Base-by-base conservation (phyloP, 2,113 vertebrate species). In the Triplophysa rosa region DNA sequence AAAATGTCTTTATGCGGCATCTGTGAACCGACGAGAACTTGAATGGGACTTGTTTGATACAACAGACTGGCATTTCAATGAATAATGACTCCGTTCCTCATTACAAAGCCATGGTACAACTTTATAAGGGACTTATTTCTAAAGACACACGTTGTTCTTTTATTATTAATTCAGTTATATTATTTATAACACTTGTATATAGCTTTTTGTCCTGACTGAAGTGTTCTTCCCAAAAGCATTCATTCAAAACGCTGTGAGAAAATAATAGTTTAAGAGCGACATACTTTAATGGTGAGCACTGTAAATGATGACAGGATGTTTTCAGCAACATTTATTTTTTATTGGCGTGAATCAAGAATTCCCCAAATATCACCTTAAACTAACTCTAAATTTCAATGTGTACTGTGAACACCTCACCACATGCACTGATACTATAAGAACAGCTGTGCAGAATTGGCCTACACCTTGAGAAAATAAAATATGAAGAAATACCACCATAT, bases 401-500 rank as follows among this genome's bases (percentile, higher is more conserved):
- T 74, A 62, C 21, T 29, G 40, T 63, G 40, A 62, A 47, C 23
- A 47, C 58, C 37, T 74, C 1, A 6, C 58, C 71, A 54, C 42
- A 14, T 47, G 23, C 78, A 58, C 45, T 24, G 52, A 40, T 45
- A 80, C 67, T 29, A 24, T 23, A 59, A 56, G 69, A 17, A 74
- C 23, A 29, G 42, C 64, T 29, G 45, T 2, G 23, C 70, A 45
- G 23, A 72, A 37, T 13, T 42, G 29, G 61, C 62, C 33, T 21
- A 58, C 33, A 47, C 58, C 56, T 74, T 16, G 45, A 61, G 62
- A 45, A 59, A 74, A 52, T 9, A 65, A 54, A 68, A 19, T n/a
- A 29, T 37, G 8, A 63, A 58, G 42, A 74, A 78, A 81, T 63
- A 45, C 24, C 76, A 26, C 23, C 52, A 49, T 74, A 21, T 72